Evolutionary conservation across 2,888 invertebrate genomes (phyloP).

Genomic region (Tinea trinotella): DNA sequence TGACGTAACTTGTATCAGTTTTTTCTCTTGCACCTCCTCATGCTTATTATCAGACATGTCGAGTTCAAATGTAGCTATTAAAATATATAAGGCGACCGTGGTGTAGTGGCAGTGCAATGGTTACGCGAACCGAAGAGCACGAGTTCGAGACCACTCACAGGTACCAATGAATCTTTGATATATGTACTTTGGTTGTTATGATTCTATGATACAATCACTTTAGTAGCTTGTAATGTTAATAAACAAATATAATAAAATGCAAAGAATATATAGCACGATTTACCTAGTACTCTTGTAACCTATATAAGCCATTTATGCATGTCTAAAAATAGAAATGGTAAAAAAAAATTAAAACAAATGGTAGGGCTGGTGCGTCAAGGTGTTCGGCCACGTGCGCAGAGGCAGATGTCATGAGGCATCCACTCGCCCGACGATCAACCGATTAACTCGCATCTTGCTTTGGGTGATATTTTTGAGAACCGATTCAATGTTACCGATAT

Average conservation of each 20-base stretch:
- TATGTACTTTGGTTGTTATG: too few relatives aligned
- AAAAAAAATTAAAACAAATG: slow-evolving; percentile 18
- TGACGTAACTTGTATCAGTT: too few relatives aligned
- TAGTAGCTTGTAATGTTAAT: too few relatives aligned
- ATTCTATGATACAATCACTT: too few relatives aligned
- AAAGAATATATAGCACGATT: not conserved
- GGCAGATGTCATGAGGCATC: slow-evolving; percentile 41
- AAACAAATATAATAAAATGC: not conserved
- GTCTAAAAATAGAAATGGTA: slow-evolving; percentile 7
- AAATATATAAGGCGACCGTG: too few relatives aligned
- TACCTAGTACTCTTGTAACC: slow-evolving; percentile 7
- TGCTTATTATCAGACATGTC: too few relatives aligned
- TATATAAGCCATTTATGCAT: not conserved
- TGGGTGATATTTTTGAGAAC: not conserved
- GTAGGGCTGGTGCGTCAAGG: slow-evolving; percentile 34
- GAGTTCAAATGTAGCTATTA: too few relatives aligned
- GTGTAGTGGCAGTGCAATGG: too few relatives aligned
- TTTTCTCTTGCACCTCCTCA: too few relatives aligned
- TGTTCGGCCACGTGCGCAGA: slow-evolving; percentile 53
- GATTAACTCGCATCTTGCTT: slow-evolving; percentile 1
- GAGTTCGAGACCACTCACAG: too few relatives aligned
- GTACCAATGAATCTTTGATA: too few relatives aligned
- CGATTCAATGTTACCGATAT: not conserved
- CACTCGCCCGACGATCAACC: not conserved
- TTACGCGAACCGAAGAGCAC: too few relatives aligned